Evolutionary conservation across 1,140 invertebrate genomes (phyloP).

Genomic region (Sycobia sp.): DNA sequence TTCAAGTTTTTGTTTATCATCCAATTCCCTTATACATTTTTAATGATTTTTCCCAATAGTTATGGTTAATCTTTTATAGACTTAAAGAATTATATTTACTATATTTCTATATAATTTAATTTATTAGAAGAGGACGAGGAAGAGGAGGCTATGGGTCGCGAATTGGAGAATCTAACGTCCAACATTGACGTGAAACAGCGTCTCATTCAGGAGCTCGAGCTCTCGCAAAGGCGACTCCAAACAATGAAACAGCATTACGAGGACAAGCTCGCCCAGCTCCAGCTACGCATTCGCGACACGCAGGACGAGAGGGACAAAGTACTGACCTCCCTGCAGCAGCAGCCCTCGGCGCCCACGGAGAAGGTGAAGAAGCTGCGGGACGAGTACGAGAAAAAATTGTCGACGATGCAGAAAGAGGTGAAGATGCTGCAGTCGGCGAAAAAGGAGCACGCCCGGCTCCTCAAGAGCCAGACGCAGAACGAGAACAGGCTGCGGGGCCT

Average conservation of each 20-base stretch:
- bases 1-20: too few species aligned
- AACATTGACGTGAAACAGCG: constrained; percentile 92
- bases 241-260: constrained; percentile 91
- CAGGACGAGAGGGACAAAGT: constrained; percentile 94
- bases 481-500: constrained; percentile 79
- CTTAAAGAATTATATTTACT: too few species aligned
- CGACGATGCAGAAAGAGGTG: constrained; percentile 84
- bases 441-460: constrained; percentile 84
- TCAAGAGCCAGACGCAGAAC: constrained; percentile 82
- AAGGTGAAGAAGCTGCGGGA: constrained; percentile 85
- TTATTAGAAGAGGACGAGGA: constrained; percentile 59
- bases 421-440: constrained; percentile 86
- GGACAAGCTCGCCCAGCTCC: constrained; percentile 88
- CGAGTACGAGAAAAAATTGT: constrained; percentile 88
- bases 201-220: constrained; percentile 91
- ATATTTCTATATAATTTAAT: not conserved
- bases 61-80: too few species aligned
- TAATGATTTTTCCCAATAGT: too few species aligned
- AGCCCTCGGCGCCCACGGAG: constrained; percentile 68
- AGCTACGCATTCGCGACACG: constrained; percentile 85
- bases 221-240: constrained; percentile 81
- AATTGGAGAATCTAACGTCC: constrained; percentile 83
- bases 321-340: constrained; percentile 69
- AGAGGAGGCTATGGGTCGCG: constrained; percentile 65
- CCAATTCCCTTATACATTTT: too few species aligned